Evolutionary conservation across 2,113 vertebrate species (phyloP).

Genomic region (Ictalurus furcatus): DNA sequence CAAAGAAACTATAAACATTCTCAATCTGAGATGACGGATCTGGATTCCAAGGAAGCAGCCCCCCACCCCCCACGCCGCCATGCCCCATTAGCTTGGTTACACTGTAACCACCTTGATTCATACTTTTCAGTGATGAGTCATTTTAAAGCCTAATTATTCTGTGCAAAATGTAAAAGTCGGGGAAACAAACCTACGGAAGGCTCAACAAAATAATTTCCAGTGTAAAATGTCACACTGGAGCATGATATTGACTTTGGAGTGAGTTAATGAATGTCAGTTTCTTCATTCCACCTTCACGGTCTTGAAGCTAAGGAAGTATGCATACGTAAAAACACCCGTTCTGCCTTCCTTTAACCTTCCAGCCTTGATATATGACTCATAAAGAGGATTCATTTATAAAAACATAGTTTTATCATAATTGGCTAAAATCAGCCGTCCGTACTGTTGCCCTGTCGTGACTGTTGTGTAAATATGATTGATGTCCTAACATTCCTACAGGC

Average conservation of each 20-base stretch:
- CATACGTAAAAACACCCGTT: not conserved
- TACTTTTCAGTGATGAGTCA: not conserved
- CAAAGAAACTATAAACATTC: not conserved
- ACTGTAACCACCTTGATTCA: not conserved
- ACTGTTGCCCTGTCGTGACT: not conserved
- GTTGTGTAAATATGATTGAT: constrained; percentile 19
- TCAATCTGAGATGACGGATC: not conserved
- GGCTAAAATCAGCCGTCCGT: not conserved
- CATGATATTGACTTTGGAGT: too few relatives aligned
- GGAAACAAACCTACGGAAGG: not conserved
- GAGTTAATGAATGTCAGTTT: too few relatives aligned
- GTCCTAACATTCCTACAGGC: not conserved
- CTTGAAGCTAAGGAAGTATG: not conserved
- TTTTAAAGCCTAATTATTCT: not conserved
- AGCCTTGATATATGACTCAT: not conserved
- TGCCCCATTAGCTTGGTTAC: not conserved
- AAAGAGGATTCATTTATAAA: not conserved
- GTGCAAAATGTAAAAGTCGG: not conserved
- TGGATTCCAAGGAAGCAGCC: not conserved
- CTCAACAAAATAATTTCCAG: not conserved
- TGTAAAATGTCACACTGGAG: not conserved
- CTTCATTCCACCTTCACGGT: not conserved
- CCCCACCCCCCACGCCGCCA: too few relatives aligned
- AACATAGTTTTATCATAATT: constrained; percentile 12
- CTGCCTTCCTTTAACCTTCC: not conserved